Base-by-base conservation (phyloP, 1,140 invertebrate species). In the Lordiphosa clarofinis region DNA sequence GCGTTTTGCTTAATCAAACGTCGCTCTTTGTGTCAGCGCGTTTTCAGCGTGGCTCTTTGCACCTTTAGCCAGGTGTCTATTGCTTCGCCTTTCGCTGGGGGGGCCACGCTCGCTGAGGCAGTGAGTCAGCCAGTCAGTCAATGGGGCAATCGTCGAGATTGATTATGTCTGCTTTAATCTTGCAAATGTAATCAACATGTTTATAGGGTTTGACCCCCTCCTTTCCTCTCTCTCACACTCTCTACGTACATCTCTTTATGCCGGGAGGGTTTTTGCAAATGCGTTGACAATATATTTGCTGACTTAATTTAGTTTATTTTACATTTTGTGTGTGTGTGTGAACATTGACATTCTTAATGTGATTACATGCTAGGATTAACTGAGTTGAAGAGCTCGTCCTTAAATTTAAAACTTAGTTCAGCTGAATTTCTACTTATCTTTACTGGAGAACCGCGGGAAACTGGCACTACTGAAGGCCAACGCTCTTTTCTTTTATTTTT, bases 1-100 rank as follows among this genome's bases (percentile, higher is more conserved):
- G 66, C 70, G 61, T 67, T 73, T 66, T 56, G 62, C 70, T 71
- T 81, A 79, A 81, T 81, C 70, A 81, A 79, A 63, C 66, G 66
- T 66, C 52, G 75, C 52, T 74, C 70, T 70, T 81, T 81, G 75
- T 81, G 75, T 81, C 75, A 81, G 75, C 61, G 54, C 54, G 28
- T 69, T 62, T 59, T 60, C 56, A 57, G 46, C 56, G 42, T 47
- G 52, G 59, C 69, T 57, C 52, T 57, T 70, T 66, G 48, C 62
- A 70, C 62, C 55, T 63, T 53, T 19, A 48, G 21, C 44, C 36
- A 35, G 48, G 67, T 62, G 53, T 46, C 53, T 35, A 67, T 52
- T 49, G 28, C 62, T 64, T 31, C 47, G 7, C 10, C 37, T 24
- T 6, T 19, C 24, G 39, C 35, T 60, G 47, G 42, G 15, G 15